Evolutionary conservation across 2,113 vertebrate species (phyloP).

Genomic region (Orthonyx spaldingii): DNA sequence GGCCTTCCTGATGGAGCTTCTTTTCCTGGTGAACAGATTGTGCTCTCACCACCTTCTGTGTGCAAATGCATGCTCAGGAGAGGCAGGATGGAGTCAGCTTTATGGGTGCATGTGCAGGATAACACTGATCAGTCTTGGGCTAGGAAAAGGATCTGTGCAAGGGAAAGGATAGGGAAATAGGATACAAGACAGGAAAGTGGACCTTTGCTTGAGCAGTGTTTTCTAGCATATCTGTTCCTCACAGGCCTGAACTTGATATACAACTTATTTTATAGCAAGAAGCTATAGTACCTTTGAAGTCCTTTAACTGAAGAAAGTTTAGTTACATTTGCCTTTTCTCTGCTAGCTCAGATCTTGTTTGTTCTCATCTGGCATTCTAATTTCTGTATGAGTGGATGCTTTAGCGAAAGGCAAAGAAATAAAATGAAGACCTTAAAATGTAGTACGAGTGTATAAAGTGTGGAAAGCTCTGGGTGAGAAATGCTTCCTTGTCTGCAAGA

Average conservation of each 20-base stretch:
- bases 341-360: background rate
- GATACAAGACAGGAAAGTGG: background rate
- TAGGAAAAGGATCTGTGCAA: background rate
- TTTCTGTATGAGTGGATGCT: background rate
- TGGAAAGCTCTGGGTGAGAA: background rate
- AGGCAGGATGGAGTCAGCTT: background rate
- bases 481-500: background rate
- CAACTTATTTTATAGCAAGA: background rate
- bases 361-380: background rate
- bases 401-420: background rate
- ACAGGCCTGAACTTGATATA: background rate
- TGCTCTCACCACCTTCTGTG: background rate
- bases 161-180: background rate
- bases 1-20: background rate
- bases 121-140: background rate
- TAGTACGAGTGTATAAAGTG: background rate
- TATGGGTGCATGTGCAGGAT: background rate
- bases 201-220: background rate
- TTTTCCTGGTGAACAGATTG: background rate
- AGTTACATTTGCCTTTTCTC: background rate
- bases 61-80: background rate
- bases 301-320: background rate
- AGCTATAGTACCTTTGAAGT: background rate
- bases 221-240: background rate
- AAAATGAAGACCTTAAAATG: background rate